A percentile compares a stretch with the other conserved stretches of the same genome.
These are phyloP conservation scores for Micronycteris hirsuta DNA, from an alignment of 2,113 vertebrate genomes.

Conservation along the genomic window DNA sequence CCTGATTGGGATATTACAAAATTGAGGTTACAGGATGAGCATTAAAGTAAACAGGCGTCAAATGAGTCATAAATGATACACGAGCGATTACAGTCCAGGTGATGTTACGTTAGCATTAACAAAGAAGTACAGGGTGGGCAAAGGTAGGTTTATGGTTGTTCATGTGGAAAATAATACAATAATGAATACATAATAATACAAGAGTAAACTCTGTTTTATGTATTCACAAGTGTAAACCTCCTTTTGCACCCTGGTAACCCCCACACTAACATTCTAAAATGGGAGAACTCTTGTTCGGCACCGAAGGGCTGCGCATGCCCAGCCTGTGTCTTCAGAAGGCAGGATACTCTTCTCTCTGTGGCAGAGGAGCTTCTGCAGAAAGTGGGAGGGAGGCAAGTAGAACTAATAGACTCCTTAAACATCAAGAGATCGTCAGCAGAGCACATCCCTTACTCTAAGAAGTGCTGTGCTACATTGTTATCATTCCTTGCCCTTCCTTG, in stretches of 20 bases:
- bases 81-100: background rate
- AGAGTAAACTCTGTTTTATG: background rate
- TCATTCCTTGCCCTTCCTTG: background rate
- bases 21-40: background rate
- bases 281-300: background rate
- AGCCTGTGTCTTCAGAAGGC: background rate
- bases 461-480: background rate
- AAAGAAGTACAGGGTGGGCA: background rate
- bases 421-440: background rate
- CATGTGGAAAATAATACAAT: background rate
- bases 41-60: background rate
- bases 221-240: background rate
- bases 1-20: constrained; percentile 38
- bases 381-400: background rate
- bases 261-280: accelerated
- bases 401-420: background rate
- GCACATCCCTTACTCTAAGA: background rate
- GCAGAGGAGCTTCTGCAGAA: background rate
- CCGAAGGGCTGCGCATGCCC: background rate
- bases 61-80: constrained; percentile 26
- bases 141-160: background rate
- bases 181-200: background rate
- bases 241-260: background rate
- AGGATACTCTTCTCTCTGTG: background rate
- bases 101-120: background rate